Evolutionary conservation across 2,888 invertebrate genomes (phyloP).

Genomic region (Lepetodrilus schrolli): DNA sequence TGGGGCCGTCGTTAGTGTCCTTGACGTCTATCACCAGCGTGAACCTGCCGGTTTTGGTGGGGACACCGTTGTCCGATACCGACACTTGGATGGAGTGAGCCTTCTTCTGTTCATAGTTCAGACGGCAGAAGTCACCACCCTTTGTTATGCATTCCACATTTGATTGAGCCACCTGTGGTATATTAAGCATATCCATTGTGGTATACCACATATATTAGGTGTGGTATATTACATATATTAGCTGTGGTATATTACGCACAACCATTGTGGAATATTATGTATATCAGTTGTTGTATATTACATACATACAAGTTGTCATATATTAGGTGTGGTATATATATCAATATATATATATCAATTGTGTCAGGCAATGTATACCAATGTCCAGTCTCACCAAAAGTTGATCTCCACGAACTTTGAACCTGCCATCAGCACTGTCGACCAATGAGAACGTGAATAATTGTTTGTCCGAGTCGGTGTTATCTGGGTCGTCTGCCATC

Average conservation of each 20-base stretch:
- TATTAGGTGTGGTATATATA: background rate
- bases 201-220: too few relatives aligned
- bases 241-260: too few relatives aligned
- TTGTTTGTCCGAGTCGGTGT: constrained; percentile 31
- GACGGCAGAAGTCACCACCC: constrained; percentile 33
- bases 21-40: constrained; percentile 41
- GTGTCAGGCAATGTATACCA: background rate
- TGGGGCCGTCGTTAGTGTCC: constrained; percentile 52
- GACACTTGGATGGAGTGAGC: constrained; percentile 33
- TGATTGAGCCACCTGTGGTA: constrained; percentile 33
- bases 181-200: too few relatives aligned
- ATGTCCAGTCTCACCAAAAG: constrained; percentile 48
- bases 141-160: constrained; percentile 33
- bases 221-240: too few relatives aligned
- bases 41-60: constrained; percentile 40
- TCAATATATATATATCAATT: background rate
- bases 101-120: constrained; percentile 42
- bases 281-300: too few relatives aligned
- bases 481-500: constrained; percentile 42
- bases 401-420: constrained; percentile 41
- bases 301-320: background rate
- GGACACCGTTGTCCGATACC: constrained; percentile 44
- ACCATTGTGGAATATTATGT: too few relatives aligned
- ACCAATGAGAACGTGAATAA: constrained; percentile 42
- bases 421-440: constrained; percentile 45